phyloP scores from a whole-genome alignment of 2,113 vertebrate genomes.

The Rhagologus leucostigma region DNA sequence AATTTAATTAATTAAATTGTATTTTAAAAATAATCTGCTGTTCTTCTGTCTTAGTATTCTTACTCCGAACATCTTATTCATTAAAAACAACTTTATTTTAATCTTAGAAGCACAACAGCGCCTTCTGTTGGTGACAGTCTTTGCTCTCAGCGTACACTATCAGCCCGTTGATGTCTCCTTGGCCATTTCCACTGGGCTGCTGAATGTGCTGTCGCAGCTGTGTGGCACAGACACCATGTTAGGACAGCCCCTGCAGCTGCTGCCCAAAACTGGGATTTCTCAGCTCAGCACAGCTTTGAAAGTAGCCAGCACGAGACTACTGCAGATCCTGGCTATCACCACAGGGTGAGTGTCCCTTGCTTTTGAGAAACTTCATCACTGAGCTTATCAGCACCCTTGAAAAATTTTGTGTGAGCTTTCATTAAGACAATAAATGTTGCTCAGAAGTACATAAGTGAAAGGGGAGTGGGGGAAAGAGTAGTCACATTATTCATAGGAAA shows the following conservation, averaged over 20 bases:
- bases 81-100: background rate
- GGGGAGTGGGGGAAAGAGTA: rapidly evolving
- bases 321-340: constrained; percentile 96
- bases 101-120: constrained; percentile 92
- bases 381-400: background rate
- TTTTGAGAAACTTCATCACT: background rate
- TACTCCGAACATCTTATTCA: background rate
- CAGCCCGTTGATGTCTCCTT: constrained; percentile 95
- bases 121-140: constrained; percentile 94
- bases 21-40: background rate
- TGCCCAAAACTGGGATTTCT: constrained; percentile 90
- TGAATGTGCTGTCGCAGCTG: constrained; percentile 91
- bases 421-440: background rate
- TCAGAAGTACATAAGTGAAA: background rate
- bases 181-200: constrained; percentile 93
- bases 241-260: constrained; percentile 89
- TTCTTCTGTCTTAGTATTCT: background rate
- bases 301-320: constrained; percentile 92
- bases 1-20: background rate
- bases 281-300: constrained; percentile 96
- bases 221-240: constrained; percentile 96
- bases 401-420: background rate
- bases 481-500: background rate
- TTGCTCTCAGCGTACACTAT: constrained; percentile 94
- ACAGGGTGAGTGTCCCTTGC: constrained; percentile 81